Evolutionary conservation across 2,888 invertebrate species (phyloP).

Genomic region (Nephrocerus scutellatus): DNA sequence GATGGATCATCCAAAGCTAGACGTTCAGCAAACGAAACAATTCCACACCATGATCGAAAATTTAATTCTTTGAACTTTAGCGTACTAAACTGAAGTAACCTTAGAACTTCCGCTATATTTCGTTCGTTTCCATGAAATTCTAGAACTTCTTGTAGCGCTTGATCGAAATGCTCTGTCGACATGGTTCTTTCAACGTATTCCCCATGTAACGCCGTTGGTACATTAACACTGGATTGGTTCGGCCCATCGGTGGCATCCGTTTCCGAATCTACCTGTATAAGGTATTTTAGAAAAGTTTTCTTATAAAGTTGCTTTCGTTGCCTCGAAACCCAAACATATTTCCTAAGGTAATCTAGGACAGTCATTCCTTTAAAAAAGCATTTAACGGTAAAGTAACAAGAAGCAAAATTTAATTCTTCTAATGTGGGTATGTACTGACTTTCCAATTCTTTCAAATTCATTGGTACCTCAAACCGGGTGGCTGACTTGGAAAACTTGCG

Average conservation of each 20-base stretch:
- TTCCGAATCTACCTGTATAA: conserved; percentile 25
- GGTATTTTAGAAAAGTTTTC: conserved; percentile 49
- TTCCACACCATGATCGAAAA: conserved; percentile 71
- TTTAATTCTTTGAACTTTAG: conserved; percentile 46
- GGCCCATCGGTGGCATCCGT: conserved; percentile 14
- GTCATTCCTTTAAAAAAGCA: conserved; percentile 57
- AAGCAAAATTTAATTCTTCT: background rate
- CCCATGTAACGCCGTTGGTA: conserved; percentile 5
- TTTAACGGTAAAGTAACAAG: background rate
- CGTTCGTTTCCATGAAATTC: conserved; percentile 44
- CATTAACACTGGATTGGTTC: conserved; percentile 1
- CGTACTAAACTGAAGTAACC: conserved; percentile 30
- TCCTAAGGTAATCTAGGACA: conserved; percentile 64
- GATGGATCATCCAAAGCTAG: conserved; percentile 42
- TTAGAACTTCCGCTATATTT: conserved; percentile 35
- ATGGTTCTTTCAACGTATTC: conserved; percentile 38
- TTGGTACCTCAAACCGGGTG: conserved; percentile 68
- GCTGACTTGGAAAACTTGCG: conserved; percentile 68
- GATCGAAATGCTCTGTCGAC: conserved; percentile 30
- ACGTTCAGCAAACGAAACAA: conserved; percentile 71
- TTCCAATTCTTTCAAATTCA: conserved; percentile 55
- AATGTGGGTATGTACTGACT: conserved; percentile 35
- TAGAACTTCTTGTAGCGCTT: conserved; percentile 47
- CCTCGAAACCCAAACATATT: conserved; percentile 58
- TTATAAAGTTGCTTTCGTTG: conserved; percentile 53